Evolutionary conservation across 2,113 vertebrate species (phyloP).

Genomic region (Phylloscopus trochilus): DNA sequence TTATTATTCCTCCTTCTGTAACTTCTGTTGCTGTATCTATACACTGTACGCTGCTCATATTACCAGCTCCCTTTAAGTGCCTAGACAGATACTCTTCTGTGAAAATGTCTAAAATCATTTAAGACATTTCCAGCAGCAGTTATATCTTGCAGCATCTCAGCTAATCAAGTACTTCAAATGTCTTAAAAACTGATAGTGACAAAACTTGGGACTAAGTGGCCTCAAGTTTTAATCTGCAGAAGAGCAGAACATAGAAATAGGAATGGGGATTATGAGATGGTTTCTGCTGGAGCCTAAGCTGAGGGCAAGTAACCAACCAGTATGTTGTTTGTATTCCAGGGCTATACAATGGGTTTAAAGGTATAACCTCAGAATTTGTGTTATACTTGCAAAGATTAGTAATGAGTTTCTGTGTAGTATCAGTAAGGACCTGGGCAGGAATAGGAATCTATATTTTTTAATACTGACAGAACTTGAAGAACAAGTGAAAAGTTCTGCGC

Average conservation of each 20-base stretch:
- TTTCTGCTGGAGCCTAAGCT: neutral
- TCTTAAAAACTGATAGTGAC: neutral
- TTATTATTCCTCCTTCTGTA: constrained; percentile 11
- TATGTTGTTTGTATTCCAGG: neutral
- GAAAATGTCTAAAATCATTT: neutral
- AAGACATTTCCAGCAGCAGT: neutral
- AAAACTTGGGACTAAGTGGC: neutral
- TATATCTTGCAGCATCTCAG: neutral
- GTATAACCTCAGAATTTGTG: neutral
- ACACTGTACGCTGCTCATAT: neutral
- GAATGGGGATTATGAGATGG: neutral
- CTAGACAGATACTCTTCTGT: neutral
- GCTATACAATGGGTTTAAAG: neutral
- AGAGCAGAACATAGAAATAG: neutral
- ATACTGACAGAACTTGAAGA: neutral
- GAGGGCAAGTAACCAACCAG: neutral
- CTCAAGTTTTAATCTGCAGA: neutral
- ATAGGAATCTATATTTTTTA: neutral
- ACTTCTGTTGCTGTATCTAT: neutral
- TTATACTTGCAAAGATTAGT: neutral
- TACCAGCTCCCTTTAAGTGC: neutral
- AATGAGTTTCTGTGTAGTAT: neutral
- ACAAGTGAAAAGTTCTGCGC: neutral
- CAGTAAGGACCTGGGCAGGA: neutral
- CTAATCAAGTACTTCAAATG: neutral